These are phyloP conservation scores for Caerostris darwini DNA, from an alignment of 1,140 invertebrate species.

Conservation along the genomic window DNA sequence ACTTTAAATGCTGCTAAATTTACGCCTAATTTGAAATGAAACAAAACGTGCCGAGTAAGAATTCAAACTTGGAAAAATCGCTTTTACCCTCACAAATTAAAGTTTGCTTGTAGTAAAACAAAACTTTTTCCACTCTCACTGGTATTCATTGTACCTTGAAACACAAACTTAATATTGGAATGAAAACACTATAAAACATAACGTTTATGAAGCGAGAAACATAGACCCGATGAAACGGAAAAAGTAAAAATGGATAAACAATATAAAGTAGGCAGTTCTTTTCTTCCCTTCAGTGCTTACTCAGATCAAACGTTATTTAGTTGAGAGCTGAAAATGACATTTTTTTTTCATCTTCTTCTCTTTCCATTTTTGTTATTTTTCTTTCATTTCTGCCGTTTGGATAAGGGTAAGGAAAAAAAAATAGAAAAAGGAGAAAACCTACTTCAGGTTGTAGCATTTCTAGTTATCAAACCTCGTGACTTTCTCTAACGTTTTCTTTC, in stretches of 20 bases:
- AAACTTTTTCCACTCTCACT: background rate
- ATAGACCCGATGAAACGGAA: background rate
- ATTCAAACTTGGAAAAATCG: background rate
- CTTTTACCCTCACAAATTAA: background rate
- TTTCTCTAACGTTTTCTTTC: background rate
- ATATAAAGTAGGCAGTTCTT: conserved; percentile 17
- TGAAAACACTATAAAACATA: conserved; percentile 31
- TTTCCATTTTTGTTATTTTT: background rate
- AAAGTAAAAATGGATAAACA: conserved; percentile 15
- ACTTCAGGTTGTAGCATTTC: conserved; percentile 1
- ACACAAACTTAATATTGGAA: background rate
- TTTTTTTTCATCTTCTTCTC: conserved; percentile 36
- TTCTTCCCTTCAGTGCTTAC: conserved; percentile 24
- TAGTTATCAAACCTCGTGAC: conserved; percentile 19
- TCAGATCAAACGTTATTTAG: conserved; percentile 56
- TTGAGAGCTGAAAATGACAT: conserved; percentile 47
- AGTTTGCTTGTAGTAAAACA: background rate
- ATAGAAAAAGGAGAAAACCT: background rate
- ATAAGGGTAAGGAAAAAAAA: background rate
- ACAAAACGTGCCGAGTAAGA: background rate
- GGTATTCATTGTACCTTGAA: background rate
- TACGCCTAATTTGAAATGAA: no score
- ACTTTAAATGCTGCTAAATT: no score
- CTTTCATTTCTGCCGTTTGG: background rate
- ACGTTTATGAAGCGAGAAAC: conserved; percentile 47